These are phyloP conservation scores for Pocota personata DNA, from an alignment of 2,888 invertebrate species.

Conservation along the genomic window DNA sequence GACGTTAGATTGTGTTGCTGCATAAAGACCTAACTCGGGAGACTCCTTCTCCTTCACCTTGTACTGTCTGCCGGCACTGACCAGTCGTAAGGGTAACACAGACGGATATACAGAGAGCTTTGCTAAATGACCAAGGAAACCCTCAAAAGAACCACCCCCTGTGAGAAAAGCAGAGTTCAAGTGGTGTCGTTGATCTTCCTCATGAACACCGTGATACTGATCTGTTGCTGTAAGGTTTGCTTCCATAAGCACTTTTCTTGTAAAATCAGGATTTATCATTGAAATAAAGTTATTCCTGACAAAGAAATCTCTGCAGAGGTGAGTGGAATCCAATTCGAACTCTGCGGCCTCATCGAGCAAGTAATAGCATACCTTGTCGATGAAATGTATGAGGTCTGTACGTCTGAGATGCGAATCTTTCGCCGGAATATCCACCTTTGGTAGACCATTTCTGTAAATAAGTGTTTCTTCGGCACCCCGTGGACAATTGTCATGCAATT, in stretches of 20 bases:
- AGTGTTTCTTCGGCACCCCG: constrained; percentile 75
- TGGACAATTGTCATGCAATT: constrained; percentile 87
- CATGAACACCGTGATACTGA: constrained; percentile 86
- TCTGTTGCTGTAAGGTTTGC: constrained; percentile 85
- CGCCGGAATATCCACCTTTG: constrained; percentile 76
- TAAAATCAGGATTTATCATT: constrained; percentile 91
- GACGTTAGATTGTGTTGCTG: constrained; percentile 88
- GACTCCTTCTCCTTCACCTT: constrained; percentile 69
- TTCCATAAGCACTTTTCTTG: constrained; percentile 89
- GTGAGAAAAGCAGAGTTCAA: constrained; percentile 88
- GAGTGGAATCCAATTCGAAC: constrained; percentile 85
- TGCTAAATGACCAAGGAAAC: constrained; percentile 87
- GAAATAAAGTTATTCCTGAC: constrained; percentile 84
- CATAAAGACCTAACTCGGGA: constrained; percentile 84
- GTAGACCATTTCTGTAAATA: constrained; percentile 76
- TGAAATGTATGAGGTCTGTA: constrained; percentile 78
- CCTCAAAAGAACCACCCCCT: constrained; percentile 89
- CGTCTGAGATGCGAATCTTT: constrained; percentile 79
- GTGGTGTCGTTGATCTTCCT: constrained; percentile 82
- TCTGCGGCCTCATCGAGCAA: constrained; percentile 88
- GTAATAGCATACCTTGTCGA: constrained; percentile 85
- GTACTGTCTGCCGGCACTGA: constrained; percentile 89
- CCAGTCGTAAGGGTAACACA: constrained; percentile 88
- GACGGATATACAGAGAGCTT: constrained; percentile 86
- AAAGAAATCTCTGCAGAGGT: constrained; percentile 79